Conservation (phyloP, 2,797 vertebrate species). For the Gadopsis bispinosus region DNA sequence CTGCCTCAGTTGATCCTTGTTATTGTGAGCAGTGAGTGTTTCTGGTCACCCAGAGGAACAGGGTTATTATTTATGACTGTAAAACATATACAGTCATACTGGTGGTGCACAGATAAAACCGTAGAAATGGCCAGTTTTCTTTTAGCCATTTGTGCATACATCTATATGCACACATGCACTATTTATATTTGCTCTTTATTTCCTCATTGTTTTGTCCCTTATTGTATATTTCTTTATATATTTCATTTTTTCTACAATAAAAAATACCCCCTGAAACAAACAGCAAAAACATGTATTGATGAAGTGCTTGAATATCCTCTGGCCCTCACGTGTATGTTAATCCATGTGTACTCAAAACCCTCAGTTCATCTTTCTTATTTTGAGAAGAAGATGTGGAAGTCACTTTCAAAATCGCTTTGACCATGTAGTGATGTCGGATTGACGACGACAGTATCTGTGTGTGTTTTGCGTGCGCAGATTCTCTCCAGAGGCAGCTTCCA, state of each 20-base stretch:
- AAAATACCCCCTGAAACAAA: neutral
- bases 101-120: neutral
- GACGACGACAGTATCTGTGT: slow-evolving; percentile 8
- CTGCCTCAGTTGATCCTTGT: slow-evolving; percentile 14
- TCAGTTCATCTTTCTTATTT: neutral
- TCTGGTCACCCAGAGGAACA: neutral
- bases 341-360: neutral
- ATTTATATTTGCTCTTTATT: too few relatives aligned
- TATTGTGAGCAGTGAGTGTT: slow-evolving; percentile 8
- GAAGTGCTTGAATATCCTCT: neutral
- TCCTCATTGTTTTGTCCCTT: too few relatives aligned
- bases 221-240: too few relatives aligned
- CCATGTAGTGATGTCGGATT: slow-evolving; percentile 1
- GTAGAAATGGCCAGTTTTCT: neutral
- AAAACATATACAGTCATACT: neutral
- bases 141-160: neutral
- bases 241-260: neutral
- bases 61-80: neutral
- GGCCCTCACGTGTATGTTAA: neutral
- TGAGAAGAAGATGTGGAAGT: neutral
- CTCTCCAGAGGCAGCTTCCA: slow-evolving; percentile 97
- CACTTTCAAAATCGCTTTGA: slow-evolving; percentile 12
- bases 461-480: slow-evolving; percentile 83
- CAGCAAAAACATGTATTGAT: neutral
- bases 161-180: too few relatives aligned